Conservation (phyloP, 2,797 vertebrate genomes). For the Tinamus major region DNA sequence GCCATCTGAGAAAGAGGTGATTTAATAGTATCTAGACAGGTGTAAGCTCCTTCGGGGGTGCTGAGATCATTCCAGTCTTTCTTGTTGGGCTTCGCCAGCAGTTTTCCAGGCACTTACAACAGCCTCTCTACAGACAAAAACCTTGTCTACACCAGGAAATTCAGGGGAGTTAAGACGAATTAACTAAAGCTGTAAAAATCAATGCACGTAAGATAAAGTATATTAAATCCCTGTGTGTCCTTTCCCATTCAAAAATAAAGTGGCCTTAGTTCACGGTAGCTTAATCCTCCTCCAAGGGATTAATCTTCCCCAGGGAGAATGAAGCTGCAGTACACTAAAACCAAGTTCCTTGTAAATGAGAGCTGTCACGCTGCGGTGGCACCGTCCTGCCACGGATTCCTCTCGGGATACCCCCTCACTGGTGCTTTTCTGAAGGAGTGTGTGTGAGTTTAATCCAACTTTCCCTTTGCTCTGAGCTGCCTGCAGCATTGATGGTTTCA, state of each 20-base stretch:
- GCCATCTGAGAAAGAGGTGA: conserved; percentile 34
- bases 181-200: conserved; percentile 68
- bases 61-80: conserved; percentile 23
- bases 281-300: conserved; percentile 66
- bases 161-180: conserved; percentile 53
- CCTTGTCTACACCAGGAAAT: conserved; percentile 43
- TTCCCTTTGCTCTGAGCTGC: background rate
- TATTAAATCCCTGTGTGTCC: conserved; percentile 60
- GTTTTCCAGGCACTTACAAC: conserved; percentile 32
- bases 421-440: background rate
- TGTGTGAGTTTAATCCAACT: background rate
- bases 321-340: background rate
- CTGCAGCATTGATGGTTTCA: background rate
- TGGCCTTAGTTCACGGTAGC: conserved; percentile 34
- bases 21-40: conserved; percentile 49
- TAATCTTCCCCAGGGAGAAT: conserved; percentile 29
- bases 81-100: background rate
- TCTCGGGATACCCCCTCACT: background rate
- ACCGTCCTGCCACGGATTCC: background rate
- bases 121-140: conserved; percentile 27
- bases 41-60: conserved; percentile 46
- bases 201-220: conserved; percentile 64
- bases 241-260: conserved; percentile 64
- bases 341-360: background rate
- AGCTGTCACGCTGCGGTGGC: rapidly evolving